These are phyloP conservation scores for Ailurus styani DNA, from an alignment of 2,113 vertebrate species.

Conservation along the genomic window DNA sequence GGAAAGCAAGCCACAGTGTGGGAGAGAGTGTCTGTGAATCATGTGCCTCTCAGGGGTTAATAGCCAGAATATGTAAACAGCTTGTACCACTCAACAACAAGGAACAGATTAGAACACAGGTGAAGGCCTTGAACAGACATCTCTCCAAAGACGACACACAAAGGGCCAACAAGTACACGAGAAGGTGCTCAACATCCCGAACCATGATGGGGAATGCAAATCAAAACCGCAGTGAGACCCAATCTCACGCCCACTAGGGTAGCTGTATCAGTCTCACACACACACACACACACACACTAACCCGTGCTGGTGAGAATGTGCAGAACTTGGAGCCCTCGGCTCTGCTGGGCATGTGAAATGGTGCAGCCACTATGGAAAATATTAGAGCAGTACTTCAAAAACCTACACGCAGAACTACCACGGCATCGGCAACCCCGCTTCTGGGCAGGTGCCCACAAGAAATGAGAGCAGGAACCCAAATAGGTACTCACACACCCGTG, in stretches of 20 bases:
- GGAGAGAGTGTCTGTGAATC: neutral
- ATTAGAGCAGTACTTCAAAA: accelerated
- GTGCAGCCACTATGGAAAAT: no score
- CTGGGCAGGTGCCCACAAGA: accelerated
- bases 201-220: neutral
- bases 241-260: accelerated
- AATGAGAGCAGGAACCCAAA: neutral
- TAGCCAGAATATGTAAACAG: neutral
- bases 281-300: neutral
- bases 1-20: neutral
- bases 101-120: neutral
- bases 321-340: accelerated
- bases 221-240: neutral
- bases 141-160: neutral
- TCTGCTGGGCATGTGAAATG: accelerated
- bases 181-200: accelerated
- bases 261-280: neutral
- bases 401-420: accelerated
- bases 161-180: no score
- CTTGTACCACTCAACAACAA: neutral
- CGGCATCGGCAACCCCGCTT: accelerated
- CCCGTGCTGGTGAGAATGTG: neutral
- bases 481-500: accelerated
- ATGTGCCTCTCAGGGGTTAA: neutral
- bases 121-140: neutral